phyloP scores from a whole-genome alignment of 2,888 invertebrate species.

The Drosophila peninsularis region DNA sequence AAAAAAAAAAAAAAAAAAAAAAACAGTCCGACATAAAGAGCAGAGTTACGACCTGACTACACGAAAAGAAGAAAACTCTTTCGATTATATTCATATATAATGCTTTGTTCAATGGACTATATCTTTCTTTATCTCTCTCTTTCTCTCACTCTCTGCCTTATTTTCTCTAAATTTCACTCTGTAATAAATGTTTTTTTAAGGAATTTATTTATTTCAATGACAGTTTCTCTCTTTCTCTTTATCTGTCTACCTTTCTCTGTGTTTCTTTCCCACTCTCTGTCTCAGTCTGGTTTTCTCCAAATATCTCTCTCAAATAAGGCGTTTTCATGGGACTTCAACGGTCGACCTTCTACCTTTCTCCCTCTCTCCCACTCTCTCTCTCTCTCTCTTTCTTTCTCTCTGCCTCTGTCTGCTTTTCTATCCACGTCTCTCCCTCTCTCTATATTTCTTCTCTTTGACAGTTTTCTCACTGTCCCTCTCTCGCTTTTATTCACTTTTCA shows the following conservation, averaged over 20 bases:
- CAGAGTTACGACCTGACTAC: no score
- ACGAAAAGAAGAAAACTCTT: no score
- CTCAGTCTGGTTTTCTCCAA: background rate
- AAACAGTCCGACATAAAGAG: no score
- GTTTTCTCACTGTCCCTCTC: background rate
- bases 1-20: no score
- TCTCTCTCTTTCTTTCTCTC: background rate
- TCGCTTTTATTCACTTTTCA: background rate
- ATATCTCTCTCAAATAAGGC: background rate
- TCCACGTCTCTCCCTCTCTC: background rate
- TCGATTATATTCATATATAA: no score
- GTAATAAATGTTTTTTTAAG: no score
- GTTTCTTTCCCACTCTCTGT: background rate
- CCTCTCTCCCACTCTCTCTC: background rate
- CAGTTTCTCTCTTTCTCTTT: background rate
- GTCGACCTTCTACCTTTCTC: no score
- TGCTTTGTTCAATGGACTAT: no score
- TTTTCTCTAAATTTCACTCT: fast-evolving
- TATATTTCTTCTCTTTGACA: no score
- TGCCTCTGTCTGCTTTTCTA: background rate
- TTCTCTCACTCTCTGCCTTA: background rate
- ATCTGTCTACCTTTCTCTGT: background rate
- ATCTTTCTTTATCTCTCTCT: background rate
- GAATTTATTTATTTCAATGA: no score
- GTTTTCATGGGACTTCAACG: no score